phyloP scores from a whole-genome alignment of 30 jellyfish, hydroid and myxozoan species.

The Nemopilema nomurai region DNA sequence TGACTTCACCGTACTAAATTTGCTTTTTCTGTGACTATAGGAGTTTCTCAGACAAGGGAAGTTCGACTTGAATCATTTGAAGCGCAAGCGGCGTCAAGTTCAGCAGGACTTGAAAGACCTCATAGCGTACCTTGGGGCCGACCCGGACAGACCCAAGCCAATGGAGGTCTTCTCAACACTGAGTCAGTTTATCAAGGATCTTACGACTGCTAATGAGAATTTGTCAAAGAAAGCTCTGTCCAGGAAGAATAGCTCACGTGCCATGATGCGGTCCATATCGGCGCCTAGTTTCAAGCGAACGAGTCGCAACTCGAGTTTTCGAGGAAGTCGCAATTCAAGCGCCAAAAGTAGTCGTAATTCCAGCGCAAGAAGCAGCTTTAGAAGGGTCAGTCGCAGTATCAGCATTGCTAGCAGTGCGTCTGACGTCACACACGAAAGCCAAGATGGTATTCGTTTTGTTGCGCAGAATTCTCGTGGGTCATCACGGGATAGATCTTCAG shows the following conservation, averaged over 20 bases:
- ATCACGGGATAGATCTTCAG: conserved; percentile 18
- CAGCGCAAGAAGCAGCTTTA: conserved; percentile 53
- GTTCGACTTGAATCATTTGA: conserved; percentile 49
- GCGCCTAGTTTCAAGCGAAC: conserved; percentile 52
- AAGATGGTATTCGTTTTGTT: neutral
- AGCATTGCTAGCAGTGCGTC: conserved; percentile 43
- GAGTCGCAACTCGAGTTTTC: conserved; percentile 64
- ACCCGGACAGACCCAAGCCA: conserved; percentile 44
- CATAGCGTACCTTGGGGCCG: conserved; percentile 43
- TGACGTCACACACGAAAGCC: conserved; percentile 17
- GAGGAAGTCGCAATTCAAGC: conserved; percentile 62
- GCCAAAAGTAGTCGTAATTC: conserved; percentile 66
- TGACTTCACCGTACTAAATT: too few species aligned
- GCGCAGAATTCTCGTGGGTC: conserved; percentile 8
- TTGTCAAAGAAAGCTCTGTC: conserved; percentile 12
- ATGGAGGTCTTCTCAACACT: conserved; percentile 40
- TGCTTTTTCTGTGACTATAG: neutral
- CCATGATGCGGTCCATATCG: conserved; percentile 50
- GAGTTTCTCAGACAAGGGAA: conserved; percentile 48
- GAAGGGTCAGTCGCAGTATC: conserved; percentile 21
- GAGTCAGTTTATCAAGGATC: conserved; percentile 47
- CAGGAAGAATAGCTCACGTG: conserved; percentile 30
- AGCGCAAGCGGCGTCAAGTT: conserved; percentile 53
- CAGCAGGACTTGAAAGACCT: conserved; percentile 41
- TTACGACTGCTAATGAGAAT: conserved; percentile 46